Conservation (phyloP, 2,797 vertebrate species). For the Amphiprion clarkii region DNA sequence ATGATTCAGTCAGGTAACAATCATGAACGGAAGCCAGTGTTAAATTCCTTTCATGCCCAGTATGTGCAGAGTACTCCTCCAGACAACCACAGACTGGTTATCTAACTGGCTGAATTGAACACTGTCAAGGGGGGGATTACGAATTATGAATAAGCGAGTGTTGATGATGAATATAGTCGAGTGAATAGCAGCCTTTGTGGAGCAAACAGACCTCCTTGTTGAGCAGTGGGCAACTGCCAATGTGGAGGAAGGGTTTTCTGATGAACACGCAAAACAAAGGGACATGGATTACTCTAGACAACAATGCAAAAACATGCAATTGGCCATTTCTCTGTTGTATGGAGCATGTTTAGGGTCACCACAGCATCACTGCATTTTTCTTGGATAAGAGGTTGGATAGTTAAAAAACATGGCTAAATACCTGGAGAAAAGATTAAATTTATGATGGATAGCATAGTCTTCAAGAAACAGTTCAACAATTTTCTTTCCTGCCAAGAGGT, state of each 20-base stretch:
- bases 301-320: slow-evolving; percentile 24
- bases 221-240: slow-evolving; percentile 52
- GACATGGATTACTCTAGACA: slow-evolving; percentile 30
- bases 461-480: not conserved
- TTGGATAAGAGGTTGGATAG: not conserved
- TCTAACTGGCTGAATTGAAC: slow-evolving; percentile 72
- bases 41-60: slow-evolving; percentile 39
- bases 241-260: slow-evolving; percentile 53
- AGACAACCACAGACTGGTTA: slow-evolving; percentile 61
- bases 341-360: not conserved
- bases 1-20: slow-evolving; percentile 52
- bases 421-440: not conserved
- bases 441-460: not conserved
- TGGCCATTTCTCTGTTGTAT: slow-evolving; percentile 4
- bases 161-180: slow-evolving; percentile 69
- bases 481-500: not conserved
- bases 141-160: slow-evolving; percentile 79
- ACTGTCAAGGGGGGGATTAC: slow-evolving; percentile 68
- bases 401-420: not conserved
- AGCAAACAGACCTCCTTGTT: slow-evolving; percentile 71
- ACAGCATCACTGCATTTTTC: not conserved
- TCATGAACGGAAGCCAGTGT: slow-evolving; percentile 41
- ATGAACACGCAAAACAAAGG: slow-evolving; percentile 49
- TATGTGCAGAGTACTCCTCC: slow-evolving; percentile 48
- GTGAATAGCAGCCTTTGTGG: slow-evolving; percentile 78